Conservation (phyloP, 2,888 invertebrate genomes). For the Hydrotaea diabolus region DNA sequence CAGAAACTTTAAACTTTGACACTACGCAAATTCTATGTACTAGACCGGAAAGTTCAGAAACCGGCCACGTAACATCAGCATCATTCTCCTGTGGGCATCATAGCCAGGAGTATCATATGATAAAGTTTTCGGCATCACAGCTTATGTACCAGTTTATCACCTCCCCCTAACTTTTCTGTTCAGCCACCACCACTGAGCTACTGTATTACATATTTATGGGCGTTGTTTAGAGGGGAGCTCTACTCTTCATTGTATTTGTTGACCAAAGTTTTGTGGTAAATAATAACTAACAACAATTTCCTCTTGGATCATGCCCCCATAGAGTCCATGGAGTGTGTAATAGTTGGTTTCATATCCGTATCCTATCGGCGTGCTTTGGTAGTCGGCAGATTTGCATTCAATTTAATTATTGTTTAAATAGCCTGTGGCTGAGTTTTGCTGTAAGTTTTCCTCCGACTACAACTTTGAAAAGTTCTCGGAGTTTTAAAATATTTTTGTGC, state of each 20-base stretch:
- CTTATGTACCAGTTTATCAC: background rate
- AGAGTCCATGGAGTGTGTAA: slow-evolving; percentile 3
- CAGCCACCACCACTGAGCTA: background rate
- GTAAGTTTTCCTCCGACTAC: background rate
- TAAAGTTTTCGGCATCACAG: slow-evolving; percentile 7
- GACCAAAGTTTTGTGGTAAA: slow-evolving; percentile 63
- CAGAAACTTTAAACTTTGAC: no score
- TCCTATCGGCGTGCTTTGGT: background rate
- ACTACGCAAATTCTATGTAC: no score
- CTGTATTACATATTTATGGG: slow-evolving; percentile 19
- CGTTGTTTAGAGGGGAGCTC: slow-evolving; percentile 20
- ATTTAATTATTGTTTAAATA: slow-evolving; percentile 21
- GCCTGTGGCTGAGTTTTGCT: background rate
- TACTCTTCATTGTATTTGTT: slow-evolving; percentile 22
- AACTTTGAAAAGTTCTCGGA: background rate
- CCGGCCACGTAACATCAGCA: no score
- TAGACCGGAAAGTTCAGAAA: no score
- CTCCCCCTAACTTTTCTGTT: background rate
- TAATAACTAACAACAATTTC: slow-evolving; percentile 48
- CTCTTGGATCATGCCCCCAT: background rate
- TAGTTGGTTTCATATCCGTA: slow-evolving; percentile 23
- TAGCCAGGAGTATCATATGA: background rate
- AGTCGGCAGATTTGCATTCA: background rate
- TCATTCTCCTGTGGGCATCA: background rate
- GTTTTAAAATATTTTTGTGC: background rate